These are phyloP conservation scores for Oceanodroma leucorhoa DNA, from an alignment of 2,797 vertebrate species.

Conservation along the genomic window DNA sequence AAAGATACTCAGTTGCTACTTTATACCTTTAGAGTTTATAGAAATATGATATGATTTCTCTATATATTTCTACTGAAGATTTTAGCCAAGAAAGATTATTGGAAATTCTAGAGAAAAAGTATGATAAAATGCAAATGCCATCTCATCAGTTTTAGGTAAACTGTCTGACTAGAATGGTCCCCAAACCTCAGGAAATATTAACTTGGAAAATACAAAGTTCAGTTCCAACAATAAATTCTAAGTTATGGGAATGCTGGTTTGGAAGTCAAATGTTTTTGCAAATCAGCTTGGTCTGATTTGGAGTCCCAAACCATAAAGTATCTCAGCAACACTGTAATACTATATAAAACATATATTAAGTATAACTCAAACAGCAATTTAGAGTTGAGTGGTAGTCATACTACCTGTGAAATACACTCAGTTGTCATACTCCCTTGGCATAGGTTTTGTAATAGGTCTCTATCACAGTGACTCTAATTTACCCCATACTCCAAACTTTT, in stretches of 20 bases:
- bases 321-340: not conserved
- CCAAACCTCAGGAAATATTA: not conserved
- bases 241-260: not conserved
- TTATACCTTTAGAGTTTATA: not conserved
- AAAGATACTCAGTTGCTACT: not conserved
- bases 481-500: not conserved
- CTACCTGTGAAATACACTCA: not conserved
- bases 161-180: not conserved
- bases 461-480: not conserved
- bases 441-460: not conserved
- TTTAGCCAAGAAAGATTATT: not conserved
- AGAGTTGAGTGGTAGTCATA: not conserved
- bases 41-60: not conserved
- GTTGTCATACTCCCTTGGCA: not conserved
- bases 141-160: not conserved
- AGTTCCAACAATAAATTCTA: not conserved
- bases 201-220: not conserved
- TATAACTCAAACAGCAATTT: not conserved
- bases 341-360: not conserved
- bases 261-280: not conserved
- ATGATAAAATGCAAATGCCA: not conserved
- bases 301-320: not conserved
- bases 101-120: not conserved
- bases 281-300: not conserved
- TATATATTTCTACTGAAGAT: not conserved